A percentile compares a stretch with the other conserved stretches of the same genome.
These are phyloP conservation scores for Argya squamiceps DNA, from an alignment of 2,797 vertebrate species.

Conservation along the genomic window DNA sequence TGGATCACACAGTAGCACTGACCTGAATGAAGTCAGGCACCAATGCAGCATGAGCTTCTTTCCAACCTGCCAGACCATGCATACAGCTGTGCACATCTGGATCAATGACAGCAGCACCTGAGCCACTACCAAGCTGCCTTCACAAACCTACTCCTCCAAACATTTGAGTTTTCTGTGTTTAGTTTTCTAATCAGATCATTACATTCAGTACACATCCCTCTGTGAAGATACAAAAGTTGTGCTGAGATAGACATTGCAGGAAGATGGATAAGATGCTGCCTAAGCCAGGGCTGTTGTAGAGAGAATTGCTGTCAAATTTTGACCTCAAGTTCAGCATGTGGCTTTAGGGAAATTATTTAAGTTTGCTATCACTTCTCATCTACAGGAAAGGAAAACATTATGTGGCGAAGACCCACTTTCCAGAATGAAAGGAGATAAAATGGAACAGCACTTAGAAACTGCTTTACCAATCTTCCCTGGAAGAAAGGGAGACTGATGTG, in stretches of 20 bases:
- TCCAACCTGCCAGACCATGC: not conserved
- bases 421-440: not conserved
- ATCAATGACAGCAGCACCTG: not conserved
- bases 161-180: not conserved
- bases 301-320: not conserved
- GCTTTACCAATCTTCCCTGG: not conserved
- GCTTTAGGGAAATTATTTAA: not conserved
- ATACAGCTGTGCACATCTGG: not conserved
- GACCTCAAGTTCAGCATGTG: not conserved
- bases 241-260: not conserved
- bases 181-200: not conserved
- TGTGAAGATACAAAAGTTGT: not conserved
- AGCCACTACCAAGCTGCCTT: not conserved
- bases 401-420: not conserved
- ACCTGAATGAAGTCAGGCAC: not conserved
- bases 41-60: not conserved
- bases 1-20: accelerated
- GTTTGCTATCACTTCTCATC: not conserved
- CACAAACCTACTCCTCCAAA: not conserved
- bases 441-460: not conserved
- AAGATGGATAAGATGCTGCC: not conserved
- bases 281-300: not conserved
- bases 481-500: not conserved
- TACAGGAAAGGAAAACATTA: not conserved
- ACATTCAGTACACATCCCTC: not conserved